Base-by-base conservation (phyloP, 2,888 invertebrate species). In the Drosophila hamatofila region DNA sequence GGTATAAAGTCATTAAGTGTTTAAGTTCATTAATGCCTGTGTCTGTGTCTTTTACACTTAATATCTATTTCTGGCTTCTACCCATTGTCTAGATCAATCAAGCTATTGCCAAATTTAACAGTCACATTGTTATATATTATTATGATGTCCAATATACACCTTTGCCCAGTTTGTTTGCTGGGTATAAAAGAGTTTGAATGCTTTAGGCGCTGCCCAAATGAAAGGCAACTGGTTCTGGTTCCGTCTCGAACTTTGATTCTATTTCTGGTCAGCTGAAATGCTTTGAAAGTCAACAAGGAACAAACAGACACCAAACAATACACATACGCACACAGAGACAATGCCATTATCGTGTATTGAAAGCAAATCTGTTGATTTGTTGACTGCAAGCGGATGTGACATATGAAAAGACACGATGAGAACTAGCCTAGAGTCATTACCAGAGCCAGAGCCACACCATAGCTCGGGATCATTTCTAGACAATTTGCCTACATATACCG, bases 191-290 rank as follows among this genome's bases (percentile, higher is more conserved):
- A 48, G 51, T 41, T 60, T 25, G 51, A 57, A 23, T 18, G 37
- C 52, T 71, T 25, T 63, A 44, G 56, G 44, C 42, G 46, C 68
- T 63, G 66, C 79, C 80, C 79, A 81, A 86, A 86, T 78, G 83
- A 84, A 84, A 84, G 84, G 83, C 58, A 84, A 84, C 84, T 76
- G 75, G 83, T 73, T 69, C 57, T 79, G 64, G 68, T 62, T 78
- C 75, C 69, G 69, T 57, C 33, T 74, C 70, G 54, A 65, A 68
- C 65, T 59, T 62, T 64, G 41, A 56, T 61, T 64, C 46, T 49
- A 59, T 62, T 71, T 78, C 78, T 78, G 78, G 75, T 78, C 37
- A 67, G 49, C 49, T 59, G 46, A 63, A 67, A 67, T 16, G 49
- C 23, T 69, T 75, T 60, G 65, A 80, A 79, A 70, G 78, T 66